Base-by-base conservation (phyloP, 2,113 vertebrate genomes). In the Glaucidium brasilianum region DNA sequence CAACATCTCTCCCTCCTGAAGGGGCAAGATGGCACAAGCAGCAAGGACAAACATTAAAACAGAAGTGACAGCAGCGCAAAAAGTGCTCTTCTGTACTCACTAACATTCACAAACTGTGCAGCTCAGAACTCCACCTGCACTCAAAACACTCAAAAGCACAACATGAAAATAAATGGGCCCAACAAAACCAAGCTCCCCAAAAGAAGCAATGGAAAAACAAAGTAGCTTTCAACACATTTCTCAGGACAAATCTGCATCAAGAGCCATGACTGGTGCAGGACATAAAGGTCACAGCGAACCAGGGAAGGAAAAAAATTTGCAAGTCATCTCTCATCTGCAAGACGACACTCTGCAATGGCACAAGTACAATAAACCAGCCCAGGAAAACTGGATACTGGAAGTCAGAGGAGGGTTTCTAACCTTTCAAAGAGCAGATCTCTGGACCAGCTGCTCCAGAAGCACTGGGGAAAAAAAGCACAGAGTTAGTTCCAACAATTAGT, bases 241-340 rank as follows among this genome's bases (percentile, higher is more conserved):
- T 88, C 59, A 53, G 53, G 68, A 86, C 64, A 84, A 52, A 81
- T 4, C 85, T 68, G 56, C 62, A 85, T 9, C 5, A 0, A 78
- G 49, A 89, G 45, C 35, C 92, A 82, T 3, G 7, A 39, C 60
- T 52, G 55, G 53, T 45, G 55, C 75, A 88, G 64, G 82, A 88
- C 67, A 68, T 2, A 76, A 80, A 95, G 85, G 74, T 82, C 79
- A 95, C 41, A 87, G 60, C 6, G 4, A 83, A 88, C 41, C 60
- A 91, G 39, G 41, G 41, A 72, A 92, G 43, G 82, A 22, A 93
- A 64, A 90, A 80, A 93, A 87, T 23, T 7, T 92, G 95, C 96
- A 95, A 94, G 92, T 92, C 92, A 95, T 94, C 58, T 67, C 71
- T 88, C 67, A 83, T 95, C 88, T 94, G 96, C 89, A 93, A 85